Conservation (phyloP, 2,113 vertebrate species). For the Cyanistes caeruleus region DNA sequence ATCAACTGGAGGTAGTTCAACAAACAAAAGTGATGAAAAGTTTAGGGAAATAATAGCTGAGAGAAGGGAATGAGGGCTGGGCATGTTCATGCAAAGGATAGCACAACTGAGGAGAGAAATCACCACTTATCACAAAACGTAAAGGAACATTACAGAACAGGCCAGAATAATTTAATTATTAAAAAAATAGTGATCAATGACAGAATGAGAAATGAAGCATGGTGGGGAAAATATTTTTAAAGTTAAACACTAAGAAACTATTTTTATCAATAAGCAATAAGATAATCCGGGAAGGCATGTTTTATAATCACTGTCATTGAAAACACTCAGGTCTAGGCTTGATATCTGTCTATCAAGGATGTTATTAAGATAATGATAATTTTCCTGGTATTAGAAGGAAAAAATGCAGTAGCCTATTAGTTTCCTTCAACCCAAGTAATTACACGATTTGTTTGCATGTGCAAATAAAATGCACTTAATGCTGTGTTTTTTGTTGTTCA, state of each 20-base stretch:
- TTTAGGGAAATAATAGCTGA: conserved; percentile 40
- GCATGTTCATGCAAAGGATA: conserved; percentile 36
- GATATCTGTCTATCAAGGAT: conserved; percentile 3
- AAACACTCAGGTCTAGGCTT: conserved; percentile 3
- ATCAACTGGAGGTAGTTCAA: conserved; percentile 37
- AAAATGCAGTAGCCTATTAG: not conserved
- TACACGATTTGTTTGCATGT: not conserved
- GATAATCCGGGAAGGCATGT: not conserved
- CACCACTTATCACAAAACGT: not conserved
- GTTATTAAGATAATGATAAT: conserved; percentile 17
- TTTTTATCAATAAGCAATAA: not conserved
- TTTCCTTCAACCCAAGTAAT: conserved; percentile 13
- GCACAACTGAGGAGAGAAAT: not conserved
- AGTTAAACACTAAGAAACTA: not conserved
- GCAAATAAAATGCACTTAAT: conserved; percentile 22
- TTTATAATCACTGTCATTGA: not conserved
- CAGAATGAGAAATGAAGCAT: not conserved
- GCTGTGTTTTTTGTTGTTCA: not conserved
- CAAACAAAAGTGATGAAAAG: conserved; percentile 27
- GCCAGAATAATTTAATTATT: not conserved
- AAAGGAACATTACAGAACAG: not conserved
- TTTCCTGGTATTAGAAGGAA: conserved; percentile 24
- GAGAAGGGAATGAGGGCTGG: conserved; percentile 12
- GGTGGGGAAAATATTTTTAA: not conserved
- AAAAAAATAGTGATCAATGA: not conserved